Percentiles rank a stretch among this genome's conserved stretches.
Conservation (phyloP, 2,888 invertebrate genomes). For the Drosophila infuscata region DNA sequence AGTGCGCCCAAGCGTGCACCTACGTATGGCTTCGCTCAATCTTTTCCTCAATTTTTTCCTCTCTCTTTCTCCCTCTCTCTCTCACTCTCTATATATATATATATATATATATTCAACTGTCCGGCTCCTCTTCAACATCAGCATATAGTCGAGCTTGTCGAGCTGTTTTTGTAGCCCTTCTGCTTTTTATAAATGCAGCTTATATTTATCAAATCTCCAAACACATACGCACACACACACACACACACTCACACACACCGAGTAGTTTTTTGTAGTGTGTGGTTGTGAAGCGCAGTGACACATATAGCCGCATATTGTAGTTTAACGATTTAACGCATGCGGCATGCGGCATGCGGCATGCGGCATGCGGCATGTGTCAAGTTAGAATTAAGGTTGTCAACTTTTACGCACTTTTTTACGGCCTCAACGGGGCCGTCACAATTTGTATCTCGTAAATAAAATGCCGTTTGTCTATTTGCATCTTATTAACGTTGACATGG, state of each 20-base stretch:
- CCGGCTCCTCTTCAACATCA: slow-evolving; percentile 5
- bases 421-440: slow-evolving; percentile 33
- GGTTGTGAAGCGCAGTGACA: slow-evolving; percentile 43
- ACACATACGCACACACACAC: slow-evolving; percentile 17
- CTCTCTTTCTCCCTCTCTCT: not conserved
- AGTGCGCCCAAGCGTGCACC: slow-evolving; percentile 52
- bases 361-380: slow-evolving; percentile 61
- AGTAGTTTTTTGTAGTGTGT: slow-evolving; percentile 1
- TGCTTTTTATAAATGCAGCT: slow-evolving; percentile 66
- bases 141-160: slow-evolving; percentile 14
- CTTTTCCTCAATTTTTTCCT: slow-evolving; percentile 10
- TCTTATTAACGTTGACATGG: slow-evolving; percentile 28
- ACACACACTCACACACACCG: not conserved
- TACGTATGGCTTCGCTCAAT: slow-evolving; percentile 59
- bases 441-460: slow-evolving; percentile 21
- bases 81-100: not conserved
- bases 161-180: slow-evolving; percentile 41
- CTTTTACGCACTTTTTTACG: slow-evolving; percentile 20
- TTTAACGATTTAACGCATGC: slow-evolving; percentile 11
- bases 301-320: slow-evolving; percentile 24
- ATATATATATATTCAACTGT: not conserved
- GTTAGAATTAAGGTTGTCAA: slow-evolving; percentile 47
- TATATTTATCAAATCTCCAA: slow-evolving; percentile 61
- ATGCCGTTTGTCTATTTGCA: slow-evolving; percentile 29
- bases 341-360: slow-evolving; percentile 51